Percentiles rank a stretch among this genome's conserved stretches.
These are phyloP conservation scores for Spodoptera frugiperda DNA, from an alignment of 1,140 invertebrate genomes.

Conservation along the genomic window DNA sequence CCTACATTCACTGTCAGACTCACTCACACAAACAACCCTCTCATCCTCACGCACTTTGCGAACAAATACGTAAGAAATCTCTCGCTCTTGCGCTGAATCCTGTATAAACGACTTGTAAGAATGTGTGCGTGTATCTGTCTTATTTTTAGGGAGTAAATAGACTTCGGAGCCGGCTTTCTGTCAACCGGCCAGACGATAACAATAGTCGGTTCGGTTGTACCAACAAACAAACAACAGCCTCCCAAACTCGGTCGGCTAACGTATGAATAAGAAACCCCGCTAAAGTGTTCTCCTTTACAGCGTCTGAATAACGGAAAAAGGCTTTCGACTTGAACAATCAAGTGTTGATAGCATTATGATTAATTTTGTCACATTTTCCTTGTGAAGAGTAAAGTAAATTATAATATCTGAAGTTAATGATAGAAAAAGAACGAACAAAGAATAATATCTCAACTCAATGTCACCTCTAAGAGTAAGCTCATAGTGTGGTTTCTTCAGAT, in stretches of 20 bases:
- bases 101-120: neutral
- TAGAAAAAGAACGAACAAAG: no score
- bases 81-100: neutral
- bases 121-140: conserved; percentile 4
- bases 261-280: conserved; percentile 29
- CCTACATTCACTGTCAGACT: conserved; percentile 4
- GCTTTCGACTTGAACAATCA: conserved; percentile 7
- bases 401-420: no score
- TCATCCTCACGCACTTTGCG: neutral
- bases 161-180: neutral
- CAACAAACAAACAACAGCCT: neutral
- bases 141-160: neutral
- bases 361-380: neutral
- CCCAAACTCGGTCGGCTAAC: conserved; percentile 9
- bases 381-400: neutral
- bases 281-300: conserved; percentile 24
- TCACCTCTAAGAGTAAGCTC: no score
- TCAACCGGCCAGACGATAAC: conserved; percentile 1
- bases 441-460: no score
- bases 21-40: conserved; percentile 9
- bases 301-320: conserved; percentile 12
- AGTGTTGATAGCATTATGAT: conserved; percentile 1
- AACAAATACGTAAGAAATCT: neutral
- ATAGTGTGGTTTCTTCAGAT: no score
- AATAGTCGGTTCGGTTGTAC: conserved; percentile 3